Conservation (phyloP, 2,797 vertebrate species). For the Phyllotis vaccarum region DNA sequence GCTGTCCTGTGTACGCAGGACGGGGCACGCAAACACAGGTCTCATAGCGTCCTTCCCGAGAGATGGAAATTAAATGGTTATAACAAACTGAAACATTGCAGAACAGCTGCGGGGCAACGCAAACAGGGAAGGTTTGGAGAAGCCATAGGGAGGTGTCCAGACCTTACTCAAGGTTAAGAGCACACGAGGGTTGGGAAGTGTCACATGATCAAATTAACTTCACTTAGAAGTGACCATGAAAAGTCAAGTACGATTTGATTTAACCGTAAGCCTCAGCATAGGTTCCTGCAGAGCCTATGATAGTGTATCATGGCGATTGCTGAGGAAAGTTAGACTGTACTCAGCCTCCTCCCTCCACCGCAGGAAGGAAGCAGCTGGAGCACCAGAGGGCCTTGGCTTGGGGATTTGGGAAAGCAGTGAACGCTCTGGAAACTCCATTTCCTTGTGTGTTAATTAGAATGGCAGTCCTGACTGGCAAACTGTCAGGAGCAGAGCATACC, state of each 20-base stretch:
- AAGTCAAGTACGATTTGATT: not conserved
- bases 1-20: not conserved
- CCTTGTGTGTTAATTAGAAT: not conserved
- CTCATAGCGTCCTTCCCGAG: not conserved
- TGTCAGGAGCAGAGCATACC: not conserved
- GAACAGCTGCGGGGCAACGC: not conserved
- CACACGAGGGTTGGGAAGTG: rapidly evolving
- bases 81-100: not conserved
- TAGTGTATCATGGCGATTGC: not conserved
- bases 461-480: not conserved
- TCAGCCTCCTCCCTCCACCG: not conserved
- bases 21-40: not conserved
- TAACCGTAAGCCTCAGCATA: not conserved
- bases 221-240: not conserved
- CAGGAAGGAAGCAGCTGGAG: not conserved
- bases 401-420: not conserved
- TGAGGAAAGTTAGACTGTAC: not conserved
- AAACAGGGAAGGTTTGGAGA: not conserved
- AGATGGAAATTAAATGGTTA: not conserved
- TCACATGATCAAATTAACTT: not conserved
- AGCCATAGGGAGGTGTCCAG: not conserved
- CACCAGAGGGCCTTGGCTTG: not conserved
- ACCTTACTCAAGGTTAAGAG: not conserved
- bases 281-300: not conserved
- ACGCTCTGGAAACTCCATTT: not conserved